Evolutionary conservation across 2,797 vertebrate genomes (phyloP).

Genomic region (Parotocinclus haroldoi): DNA sequence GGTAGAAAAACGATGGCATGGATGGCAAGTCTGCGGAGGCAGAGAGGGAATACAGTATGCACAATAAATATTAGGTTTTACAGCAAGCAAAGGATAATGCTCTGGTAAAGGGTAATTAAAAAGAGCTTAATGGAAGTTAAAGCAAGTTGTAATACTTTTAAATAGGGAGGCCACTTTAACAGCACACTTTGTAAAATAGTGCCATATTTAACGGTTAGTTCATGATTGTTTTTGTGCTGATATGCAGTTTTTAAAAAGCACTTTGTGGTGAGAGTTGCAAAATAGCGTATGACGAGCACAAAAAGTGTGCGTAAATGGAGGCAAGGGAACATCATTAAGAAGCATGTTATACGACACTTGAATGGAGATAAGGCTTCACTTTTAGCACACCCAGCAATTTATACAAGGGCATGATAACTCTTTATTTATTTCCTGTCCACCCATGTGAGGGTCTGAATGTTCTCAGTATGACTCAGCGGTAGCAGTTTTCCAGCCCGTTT

Average conservation of each 20-base stretch:
- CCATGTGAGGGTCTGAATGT: slow-evolving; percentile 28
- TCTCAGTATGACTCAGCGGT: slow-evolving; percentile 33
- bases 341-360: neutral
- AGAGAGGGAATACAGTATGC: too few species aligned
- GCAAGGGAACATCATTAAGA: neutral
- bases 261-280: neutral
- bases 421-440: slow-evolving; percentile 35
- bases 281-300: neutral
- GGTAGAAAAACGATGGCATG: slow-evolving; percentile 85
- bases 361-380: neutral
- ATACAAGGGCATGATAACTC: slow-evolving; percentile 32
- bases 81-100: too few species aligned
- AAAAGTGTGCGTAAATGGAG: neutral
- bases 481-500: slow-evolving; percentile 21
- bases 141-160: neutral
- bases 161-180: neutral
- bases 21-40: slow-evolving; percentile 81
- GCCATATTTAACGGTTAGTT: too few species aligned
- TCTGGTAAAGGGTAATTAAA: too few species aligned
- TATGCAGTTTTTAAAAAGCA: neutral
- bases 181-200: too few species aligned
- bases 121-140: neutral
- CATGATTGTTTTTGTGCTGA: neutral
- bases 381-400: slow-evolving; percentile 15
- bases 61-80: too few species aligned